These are phyloP conservation scores for Lordiphosa mommai DNA, from an alignment of 1,140 invertebrate genomes.

Conservation along the genomic window DNA sequence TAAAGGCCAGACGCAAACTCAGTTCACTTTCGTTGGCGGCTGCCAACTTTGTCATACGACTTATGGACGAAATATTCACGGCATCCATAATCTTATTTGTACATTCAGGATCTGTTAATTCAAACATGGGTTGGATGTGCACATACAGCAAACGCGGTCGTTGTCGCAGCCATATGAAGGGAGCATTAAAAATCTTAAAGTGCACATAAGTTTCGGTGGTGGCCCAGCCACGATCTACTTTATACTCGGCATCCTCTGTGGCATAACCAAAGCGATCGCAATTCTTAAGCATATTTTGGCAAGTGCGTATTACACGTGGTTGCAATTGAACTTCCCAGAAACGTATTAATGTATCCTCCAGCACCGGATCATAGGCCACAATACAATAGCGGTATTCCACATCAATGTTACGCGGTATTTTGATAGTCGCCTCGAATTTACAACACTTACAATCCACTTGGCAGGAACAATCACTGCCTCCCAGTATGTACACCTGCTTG, in stretches of 20 bases:
- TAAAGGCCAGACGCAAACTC: constrained; percentile 43
- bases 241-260: constrained; percentile 73
- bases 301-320: constrained; percentile 82
- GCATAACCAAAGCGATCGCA: constrained; percentile 84
- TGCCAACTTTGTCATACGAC: not conserved
- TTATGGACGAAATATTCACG: not conserved
- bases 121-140: constrained; percentile 86
- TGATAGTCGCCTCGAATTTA: constrained; percentile 80
- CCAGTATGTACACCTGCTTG: constrained; percentile 79
- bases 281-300: constrained; percentile 53
- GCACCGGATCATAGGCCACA: constrained; percentile 81
- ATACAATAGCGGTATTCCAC: constrained; percentile 91
- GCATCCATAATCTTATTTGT: not conserved
- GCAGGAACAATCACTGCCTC: constrained; percentile 40
- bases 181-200: constrained; percentile 90
- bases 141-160: constrained; percentile 84
- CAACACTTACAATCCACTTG: not conserved
- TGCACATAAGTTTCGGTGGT: constrained; percentile 91
- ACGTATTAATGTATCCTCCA: constrained; percentile 84
- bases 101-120: not conserved
- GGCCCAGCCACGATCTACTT: constrained; percentile 91
- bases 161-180: constrained; percentile 86
- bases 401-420: constrained; percentile 84
- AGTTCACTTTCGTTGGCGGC: constrained; percentile 80
- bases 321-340: constrained; percentile 90